These are phyloP conservation scores for Pomatorhinus ruficollis DNA, from an alignment of 2,113 vertebrate species.

Conservation along the genomic window DNA sequence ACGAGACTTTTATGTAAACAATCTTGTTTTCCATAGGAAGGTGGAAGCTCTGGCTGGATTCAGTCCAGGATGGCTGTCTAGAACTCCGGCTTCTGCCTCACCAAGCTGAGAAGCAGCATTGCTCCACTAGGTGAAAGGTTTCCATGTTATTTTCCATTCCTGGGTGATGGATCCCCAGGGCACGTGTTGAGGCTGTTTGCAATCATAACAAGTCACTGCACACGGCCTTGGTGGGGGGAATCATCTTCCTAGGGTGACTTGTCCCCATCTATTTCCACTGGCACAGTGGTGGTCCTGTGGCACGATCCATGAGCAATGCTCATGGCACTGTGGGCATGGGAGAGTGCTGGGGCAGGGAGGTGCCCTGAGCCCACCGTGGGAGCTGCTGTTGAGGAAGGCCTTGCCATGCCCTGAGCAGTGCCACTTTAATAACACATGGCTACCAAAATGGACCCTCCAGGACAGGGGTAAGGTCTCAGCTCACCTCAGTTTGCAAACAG, in stretches of 20 bases:
- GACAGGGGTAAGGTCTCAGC: background rate
- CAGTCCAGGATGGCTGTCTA: background rate
- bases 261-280: background rate
- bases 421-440: background rate
- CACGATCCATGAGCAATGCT: rapidly evolving
- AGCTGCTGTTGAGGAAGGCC: background rate
- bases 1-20: background rate
- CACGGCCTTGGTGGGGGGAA: rapidly evolving
- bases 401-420: background rate
- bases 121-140: background rate
- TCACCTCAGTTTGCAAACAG: background rate
- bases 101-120: background rate
- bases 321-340: background rate
- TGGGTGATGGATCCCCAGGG: background rate
- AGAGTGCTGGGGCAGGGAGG: rapidly evolving
- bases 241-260: background rate
- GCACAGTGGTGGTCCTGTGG: rapidly evolving
- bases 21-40: background rate
- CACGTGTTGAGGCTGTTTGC: rapidly evolving
- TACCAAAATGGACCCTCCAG: background rate
- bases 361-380: background rate
- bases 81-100: background rate
- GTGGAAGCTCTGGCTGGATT: background rate
- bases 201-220: background rate
- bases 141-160: background rate